Percentiles rank a stretch among this genome's conserved stretches.
Conservation (phyloP, 2,113 vertebrate species). For the Eclectus roratus region DNA sequence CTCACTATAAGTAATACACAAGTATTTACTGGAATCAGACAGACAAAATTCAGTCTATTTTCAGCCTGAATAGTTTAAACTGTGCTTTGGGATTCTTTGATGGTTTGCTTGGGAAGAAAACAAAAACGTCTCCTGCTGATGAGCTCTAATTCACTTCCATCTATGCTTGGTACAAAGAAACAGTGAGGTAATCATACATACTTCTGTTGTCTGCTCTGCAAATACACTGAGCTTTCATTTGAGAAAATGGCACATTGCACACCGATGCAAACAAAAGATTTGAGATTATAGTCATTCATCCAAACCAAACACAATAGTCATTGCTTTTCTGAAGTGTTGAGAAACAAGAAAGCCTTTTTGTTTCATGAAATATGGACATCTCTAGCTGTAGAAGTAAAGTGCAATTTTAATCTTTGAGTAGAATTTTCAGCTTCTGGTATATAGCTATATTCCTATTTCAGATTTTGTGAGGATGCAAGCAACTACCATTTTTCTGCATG, state of each 20-base stretch:
- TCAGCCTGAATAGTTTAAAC: conserved; percentile 41
- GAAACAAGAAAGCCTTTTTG: background rate
- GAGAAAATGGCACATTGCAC: conserved; percentile 44
- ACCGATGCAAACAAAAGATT: conserved; percentile 42
- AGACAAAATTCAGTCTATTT: conserved; percentile 5
- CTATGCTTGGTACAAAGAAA: conserved; percentile 24
- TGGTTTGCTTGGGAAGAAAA: background rate
- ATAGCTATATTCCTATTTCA: background rate
- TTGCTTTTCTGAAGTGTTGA: conserved; percentile 20
- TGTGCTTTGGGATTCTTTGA: background rate
- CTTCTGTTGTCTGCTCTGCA: conserved; percentile 7
- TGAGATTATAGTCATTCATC: conserved; percentile 3
- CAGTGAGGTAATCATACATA: conserved; percentile 26
- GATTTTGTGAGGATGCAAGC: background rate
- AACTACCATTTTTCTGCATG: background rate
- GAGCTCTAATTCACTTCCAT: conserved; percentile 36
- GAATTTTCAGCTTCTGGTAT: background rate
- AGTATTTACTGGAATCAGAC: background rate
- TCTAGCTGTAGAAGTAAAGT: conserved; percentile 10
- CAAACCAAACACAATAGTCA: conserved; percentile 17
- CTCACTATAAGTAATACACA: background rate
- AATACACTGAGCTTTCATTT: background rate
- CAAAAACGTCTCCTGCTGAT: conserved; percentile 1
- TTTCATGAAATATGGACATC: conserved; percentile 35
- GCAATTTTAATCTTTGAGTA: background rate